These are phyloP conservation scores for Procapra przewalskii DNA, from an alignment of 2,113 vertebrate species.

Conservation along the genomic window DNA sequence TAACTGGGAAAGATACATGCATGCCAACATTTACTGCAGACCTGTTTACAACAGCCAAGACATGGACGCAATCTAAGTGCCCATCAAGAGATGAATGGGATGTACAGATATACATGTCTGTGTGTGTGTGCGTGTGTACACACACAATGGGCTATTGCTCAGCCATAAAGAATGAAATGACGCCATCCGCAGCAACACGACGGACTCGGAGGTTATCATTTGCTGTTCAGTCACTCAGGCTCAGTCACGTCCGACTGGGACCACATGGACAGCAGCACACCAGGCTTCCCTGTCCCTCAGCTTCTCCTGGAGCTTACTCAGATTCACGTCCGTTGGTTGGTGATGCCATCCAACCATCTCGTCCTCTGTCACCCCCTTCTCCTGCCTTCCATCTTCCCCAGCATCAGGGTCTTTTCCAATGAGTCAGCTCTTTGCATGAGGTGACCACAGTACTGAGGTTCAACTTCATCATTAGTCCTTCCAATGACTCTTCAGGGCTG, in stretches of 20 bases:
- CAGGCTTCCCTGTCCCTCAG: not conserved
- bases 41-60: not conserved
- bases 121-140: not conserved
- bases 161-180: not conserved
- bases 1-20: not conserved
- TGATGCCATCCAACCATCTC: not conserved
- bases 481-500: not conserved
- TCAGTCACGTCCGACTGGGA: rapidly evolving
- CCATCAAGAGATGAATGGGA: not conserved
- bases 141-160: not conserved
- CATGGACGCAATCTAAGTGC: not conserved
- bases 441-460: not conserved
- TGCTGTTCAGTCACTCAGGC: not conserved
- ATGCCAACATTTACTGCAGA: not conserved
- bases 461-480: not conserved
- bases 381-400: not conserved
- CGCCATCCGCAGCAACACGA: not conserved
- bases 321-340: rapidly evolving
- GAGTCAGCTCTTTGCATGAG: not conserved
- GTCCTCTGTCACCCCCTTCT: not conserved
- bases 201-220: not conserved
- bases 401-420: not conserved
- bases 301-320: not conserved
- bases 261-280: not conserved
- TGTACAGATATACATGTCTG: rapidly evolving